These are phyloP conservation scores for Xenopus laevis DNA, from an alignment of 2,113 vertebrate species.

Conservation along the genomic window DNA sequence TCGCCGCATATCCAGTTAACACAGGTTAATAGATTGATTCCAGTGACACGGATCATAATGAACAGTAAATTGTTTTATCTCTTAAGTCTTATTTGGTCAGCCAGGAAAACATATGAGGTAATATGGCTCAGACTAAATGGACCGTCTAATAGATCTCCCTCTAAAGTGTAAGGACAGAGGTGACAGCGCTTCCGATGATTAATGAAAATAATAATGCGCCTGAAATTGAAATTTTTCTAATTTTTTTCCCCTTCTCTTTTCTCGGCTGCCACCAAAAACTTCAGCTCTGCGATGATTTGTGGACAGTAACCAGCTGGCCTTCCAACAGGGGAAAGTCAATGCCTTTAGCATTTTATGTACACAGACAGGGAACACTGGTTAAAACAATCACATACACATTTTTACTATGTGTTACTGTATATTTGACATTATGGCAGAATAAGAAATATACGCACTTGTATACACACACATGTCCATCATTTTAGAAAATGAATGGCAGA, in stretches of 20 bases:
- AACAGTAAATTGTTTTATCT: conserved; percentile 99
- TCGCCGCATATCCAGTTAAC: conserved; percentile 93
- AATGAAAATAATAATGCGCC: conserved; percentile 99
- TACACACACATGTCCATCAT: too few species aligned
- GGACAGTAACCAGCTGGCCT: conserved; percentile 66
- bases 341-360: conserved; percentile 13
- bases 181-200: conserved; percentile 95
- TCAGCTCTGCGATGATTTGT: conserved; percentile 88
- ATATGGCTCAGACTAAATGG: conserved; percentile 98
- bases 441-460: too few species aligned
- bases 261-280: conserved; percentile 81
- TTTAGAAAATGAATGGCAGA: too few species aligned
- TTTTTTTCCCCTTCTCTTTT: conserved; percentile 77
- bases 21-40: conserved; percentile 99
- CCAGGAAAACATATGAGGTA: conserved; percentile 99
- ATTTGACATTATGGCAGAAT: too few species aligned
- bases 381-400: conserved; percentile 2
- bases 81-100: conserved; percentile 99
- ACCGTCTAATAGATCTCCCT: conserved; percentile 99
- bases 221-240: conserved; percentile 98
- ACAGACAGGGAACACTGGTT: conserved; percentile 16
- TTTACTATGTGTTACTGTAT: too few species aligned
- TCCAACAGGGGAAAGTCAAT: conserved; percentile 46
- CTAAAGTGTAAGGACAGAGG: conserved; percentile 94
- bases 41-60: conserved; percentile 99